Evolutionary conservation across 2,888 invertebrate species (phyloP).

Genomic region (Xanthostigma xanthostigma): DNA sequence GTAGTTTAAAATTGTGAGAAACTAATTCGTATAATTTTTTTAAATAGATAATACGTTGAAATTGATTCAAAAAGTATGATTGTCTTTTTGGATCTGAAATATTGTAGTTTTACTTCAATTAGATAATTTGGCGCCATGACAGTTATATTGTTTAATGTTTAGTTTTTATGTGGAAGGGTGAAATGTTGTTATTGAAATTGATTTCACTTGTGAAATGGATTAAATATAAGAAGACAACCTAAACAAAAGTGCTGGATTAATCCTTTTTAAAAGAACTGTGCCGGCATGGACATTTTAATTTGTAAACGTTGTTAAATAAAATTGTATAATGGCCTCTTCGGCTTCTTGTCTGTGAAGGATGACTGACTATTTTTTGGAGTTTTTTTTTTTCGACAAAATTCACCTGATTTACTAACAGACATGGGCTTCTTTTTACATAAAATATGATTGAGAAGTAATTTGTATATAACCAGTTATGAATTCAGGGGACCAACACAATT

Average conservation of each 20-base stretch:
- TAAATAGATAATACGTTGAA: neutral
- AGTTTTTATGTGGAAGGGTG: neutral
- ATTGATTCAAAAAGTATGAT: neutral
- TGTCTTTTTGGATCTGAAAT: too few species aligned
- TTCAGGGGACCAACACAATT: slow-evolving; percentile 38
- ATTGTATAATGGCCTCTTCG: slow-evolving; percentile 48
- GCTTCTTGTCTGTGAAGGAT: slow-evolving; percentile 50
- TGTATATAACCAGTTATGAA: slow-evolving; percentile 27
- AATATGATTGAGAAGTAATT: slow-evolving; percentile 16
- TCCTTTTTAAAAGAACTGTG: too few species aligned
- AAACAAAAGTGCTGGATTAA: too few species aligned
- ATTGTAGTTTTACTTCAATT: too few species aligned
- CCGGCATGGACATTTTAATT: too few species aligned
- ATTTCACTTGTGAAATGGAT: too few species aligned
- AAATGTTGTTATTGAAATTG: too few species aligned
- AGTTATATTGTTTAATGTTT: slow-evolving; percentile 6
- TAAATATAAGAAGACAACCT: too few species aligned
- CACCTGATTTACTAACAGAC: slow-evolving; percentile 24
- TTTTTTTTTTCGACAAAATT: slow-evolving; percentile 26
- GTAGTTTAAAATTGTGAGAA: neutral
- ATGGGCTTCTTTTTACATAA: slow-evolving; percentile 15
- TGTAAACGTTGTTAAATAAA: too few species aligned
- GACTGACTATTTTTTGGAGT: slow-evolving; percentile 27
- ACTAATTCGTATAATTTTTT: neutral
- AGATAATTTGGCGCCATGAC: slow-evolving; percentile 6